A percentile compares a stretch with the other conserved stretches of the same genome.
Evolutionary conservation across 1,140 invertebrate genomes (phyloP).

Genomic region (Hermatobates lingyangjiaoensis): DNA sequence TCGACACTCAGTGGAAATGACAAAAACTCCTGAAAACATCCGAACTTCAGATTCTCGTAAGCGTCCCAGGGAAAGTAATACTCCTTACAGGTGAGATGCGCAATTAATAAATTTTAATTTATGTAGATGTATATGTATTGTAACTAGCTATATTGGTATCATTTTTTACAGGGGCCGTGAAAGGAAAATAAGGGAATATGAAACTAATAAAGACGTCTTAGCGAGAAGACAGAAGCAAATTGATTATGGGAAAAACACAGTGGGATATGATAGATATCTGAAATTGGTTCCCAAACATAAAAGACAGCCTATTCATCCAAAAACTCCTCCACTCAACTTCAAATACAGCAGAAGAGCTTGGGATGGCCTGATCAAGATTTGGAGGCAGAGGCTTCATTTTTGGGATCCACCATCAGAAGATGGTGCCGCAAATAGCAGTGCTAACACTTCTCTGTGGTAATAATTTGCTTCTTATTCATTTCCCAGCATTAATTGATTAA

Average conservation of each 20-base stretch:
- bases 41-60: neutral
- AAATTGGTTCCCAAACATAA: slow-evolving; percentile 47
- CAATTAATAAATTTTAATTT: neutral
- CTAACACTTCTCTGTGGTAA: too few species aligned
- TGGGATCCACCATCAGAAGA: slow-evolving; percentile 44
- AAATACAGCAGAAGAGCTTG: slow-evolving; percentile 80
- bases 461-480: neutral
- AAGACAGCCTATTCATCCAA: slow-evolving; percentile 50
- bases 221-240: slow-evolving; percentile 76
- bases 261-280: slow-evolving; percentile 65
- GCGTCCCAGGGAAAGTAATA: neutral
- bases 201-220: slow-evolving; percentile 51
- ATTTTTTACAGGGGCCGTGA: too few species aligned
- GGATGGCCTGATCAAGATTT: slow-evolving; percentile 70
- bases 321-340: slow-evolving; percentile 65
- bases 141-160: too few species aligned
- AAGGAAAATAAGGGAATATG: slow-evolving; percentile 28
- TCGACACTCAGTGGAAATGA: neutral
- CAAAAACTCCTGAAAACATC: neutral
- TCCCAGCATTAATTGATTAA: neutral
- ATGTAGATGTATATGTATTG: slow-evolving; percentile 1
- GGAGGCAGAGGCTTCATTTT: slow-evolving; percentile 65
- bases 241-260: slow-evolving; percentile 85
- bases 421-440: too few species aligned
- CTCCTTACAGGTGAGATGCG: neutral